Percentiles rank a stretch among this genome's conserved stretches.
Evolutionary conservation across 2,888 invertebrate species (phyloP).

Genomic region (Punctoribates punctum): DNA sequence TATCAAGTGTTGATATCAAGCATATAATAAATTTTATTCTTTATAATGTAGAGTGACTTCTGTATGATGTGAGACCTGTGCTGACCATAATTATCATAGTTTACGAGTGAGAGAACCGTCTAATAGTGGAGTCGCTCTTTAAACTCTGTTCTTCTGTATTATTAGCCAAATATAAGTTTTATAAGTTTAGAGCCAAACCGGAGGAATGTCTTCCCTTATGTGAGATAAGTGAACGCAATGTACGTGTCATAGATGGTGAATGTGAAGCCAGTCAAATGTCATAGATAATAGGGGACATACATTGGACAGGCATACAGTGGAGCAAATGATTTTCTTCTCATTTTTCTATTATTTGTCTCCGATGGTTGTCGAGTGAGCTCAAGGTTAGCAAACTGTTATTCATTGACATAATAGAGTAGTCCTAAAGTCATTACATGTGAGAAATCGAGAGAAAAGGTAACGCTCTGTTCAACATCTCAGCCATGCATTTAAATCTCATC

Average conservation of each 20-base stretch:
- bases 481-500: conserved; percentile 24
- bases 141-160: background rate
- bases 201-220: background rate
- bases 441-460: conserved; percentile 23
- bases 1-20: background rate
- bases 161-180: conserved; percentile 2
- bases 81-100: conserved; percentile 21
- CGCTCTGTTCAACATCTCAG: conserved; percentile 17
- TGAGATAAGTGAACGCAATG: background rate
- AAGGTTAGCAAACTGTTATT: conserved; percentile 17
- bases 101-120: conserved; percentile 5
- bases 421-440: conserved; percentile 21
- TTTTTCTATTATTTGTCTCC: conserved; percentile 5
- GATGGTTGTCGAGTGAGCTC: background rate
- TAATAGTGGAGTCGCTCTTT: background rate
- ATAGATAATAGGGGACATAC: background rate
- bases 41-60: background rate
- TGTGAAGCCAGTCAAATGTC: background rate
- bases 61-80: background rate
- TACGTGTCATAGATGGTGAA: background rate
- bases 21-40: background rate
- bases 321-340: background rate
- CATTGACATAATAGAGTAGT: conserved; percentile 20
- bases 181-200: background rate
- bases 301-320: no score